Percentiles rank a stretch among this genome's conserved stretches.
Conservation (phyloP, 2,797 vertebrate species). For the Sebastolobus altivelis region DNA sequence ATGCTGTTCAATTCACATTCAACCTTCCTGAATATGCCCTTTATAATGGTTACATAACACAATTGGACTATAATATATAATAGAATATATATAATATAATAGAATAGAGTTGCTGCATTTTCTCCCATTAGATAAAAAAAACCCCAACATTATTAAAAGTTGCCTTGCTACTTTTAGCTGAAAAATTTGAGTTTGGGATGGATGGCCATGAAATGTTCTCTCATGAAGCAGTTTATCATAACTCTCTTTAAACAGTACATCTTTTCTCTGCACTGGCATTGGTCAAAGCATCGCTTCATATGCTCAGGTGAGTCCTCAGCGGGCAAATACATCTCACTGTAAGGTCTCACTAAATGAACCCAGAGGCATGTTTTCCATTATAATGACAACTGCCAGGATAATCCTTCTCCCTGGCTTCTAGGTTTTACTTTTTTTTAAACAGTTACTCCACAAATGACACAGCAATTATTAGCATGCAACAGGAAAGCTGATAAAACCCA, state of each 20-base stretch:
- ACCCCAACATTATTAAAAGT: background rate
- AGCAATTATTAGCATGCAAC: constrained; percentile 21
- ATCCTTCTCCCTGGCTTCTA: constrained; percentile 16
- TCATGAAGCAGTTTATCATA: constrained; percentile 2
- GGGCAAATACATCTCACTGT: constrained; percentile 24
- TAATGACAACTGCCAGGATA: constrained; percentile 18
- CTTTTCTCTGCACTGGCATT: constrained; percentile 10
- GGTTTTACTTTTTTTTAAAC: background rate
- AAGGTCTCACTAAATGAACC: constrained; percentile 20
- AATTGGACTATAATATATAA: background rate
- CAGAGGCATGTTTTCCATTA: constrained; percentile 35
- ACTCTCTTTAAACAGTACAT: constrained; percentile 9
- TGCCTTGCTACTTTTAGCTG: background rate
- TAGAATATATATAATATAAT: too few relatives aligned
- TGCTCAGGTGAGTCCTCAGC: constrained; percentile 4
- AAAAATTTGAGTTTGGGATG: constrained; percentile 12
- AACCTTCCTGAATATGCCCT: constrained; percentile 11
- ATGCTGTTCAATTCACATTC: constrained; percentile 16
- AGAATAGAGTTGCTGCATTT: background rate
- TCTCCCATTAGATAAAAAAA: background rate
- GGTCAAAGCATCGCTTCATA: constrained; percentile 24
- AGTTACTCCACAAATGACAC: constrained; percentile 11
- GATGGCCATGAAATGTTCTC: constrained; percentile 2
- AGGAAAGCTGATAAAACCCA: constrained; percentile 34
- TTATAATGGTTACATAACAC: constrained; percentile 9